A percentile compares a stretch with the other conserved stretches of the same genome.
phyloP scores from a whole-genome alignment of 2,113 vertebrate species.

The Neogale vison region DNA sequence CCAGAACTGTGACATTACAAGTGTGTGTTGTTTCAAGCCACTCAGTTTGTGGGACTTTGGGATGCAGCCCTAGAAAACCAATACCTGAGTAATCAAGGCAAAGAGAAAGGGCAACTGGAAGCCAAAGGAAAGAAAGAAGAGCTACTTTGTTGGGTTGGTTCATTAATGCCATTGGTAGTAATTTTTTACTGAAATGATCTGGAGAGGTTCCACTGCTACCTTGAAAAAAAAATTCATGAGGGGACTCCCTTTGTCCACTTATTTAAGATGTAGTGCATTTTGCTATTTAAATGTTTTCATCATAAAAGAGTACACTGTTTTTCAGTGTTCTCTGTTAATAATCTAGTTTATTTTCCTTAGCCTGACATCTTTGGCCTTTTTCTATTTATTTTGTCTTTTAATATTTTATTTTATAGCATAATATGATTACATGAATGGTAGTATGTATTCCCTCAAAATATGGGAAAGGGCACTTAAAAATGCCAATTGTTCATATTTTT shows the following conservation, averaged over 20 bases:
- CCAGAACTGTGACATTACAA: not conserved
- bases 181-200: not conserved
- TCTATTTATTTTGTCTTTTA: not conserved
- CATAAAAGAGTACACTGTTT: not conserved
- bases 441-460: not conserved
- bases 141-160: not conserved
- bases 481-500: not conserved
- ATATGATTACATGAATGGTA: not conserved
- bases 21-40: not conserved
- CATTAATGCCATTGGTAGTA: not conserved
- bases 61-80: not conserved
- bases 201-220: not conserved
- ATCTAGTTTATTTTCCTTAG: conserved; percentile 32
- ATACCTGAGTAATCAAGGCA: not conserved
- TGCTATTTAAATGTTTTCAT: conserved; percentile 19
- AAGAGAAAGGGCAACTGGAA: not conserved
- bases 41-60: not conserved
- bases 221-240: not conserved
- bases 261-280: conserved; percentile 2
- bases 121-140: not conserved
- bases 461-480: not conserved
- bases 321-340: not conserved
- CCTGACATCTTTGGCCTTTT: not conserved
- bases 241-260: not conserved
- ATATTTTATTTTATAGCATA: not conserved